These are phyloP conservation scores for Aculops lycopersici DNA, from an alignment of 1,140 invertebrate species.

Conservation along the genomic window DNA sequence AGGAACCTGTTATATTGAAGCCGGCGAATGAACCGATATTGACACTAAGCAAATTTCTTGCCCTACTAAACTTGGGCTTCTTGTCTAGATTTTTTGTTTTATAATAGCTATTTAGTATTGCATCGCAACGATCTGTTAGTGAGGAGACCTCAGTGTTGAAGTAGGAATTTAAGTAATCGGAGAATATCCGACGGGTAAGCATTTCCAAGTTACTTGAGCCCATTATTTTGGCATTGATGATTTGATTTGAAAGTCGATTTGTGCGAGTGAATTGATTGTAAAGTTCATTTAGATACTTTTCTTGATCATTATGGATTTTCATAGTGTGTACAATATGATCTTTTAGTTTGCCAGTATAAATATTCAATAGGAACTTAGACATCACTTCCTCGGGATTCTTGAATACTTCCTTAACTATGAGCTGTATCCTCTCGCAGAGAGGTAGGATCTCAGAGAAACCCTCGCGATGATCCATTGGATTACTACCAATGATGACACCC, in stretches of 20 bases:
- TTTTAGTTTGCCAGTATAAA: conserved; percentile 66
- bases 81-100: conserved; percentile 77
- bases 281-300: conserved; percentile 54
- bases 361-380: conserved; percentile 83
- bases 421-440: conserved; percentile 55
- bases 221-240: conserved; percentile 32
- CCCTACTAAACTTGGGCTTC: conserved; percentile 66
- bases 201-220: conserved; percentile 41
- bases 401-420: conserved; percentile 66
- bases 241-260: conserved; percentile 32
- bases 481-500: conserved; percentile 34
- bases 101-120: conserved; percentile 52
- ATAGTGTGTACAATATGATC: conserved; percentile 38
- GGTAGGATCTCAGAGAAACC: conserved; percentile 67
- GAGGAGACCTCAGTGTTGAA: conserved; percentile 38
- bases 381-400: conserved; percentile 87
- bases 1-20: conserved; percentile 57
- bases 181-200: conserved; percentile 47
- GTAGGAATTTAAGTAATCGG: conserved; percentile 39
- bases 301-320: conserved; percentile 35
- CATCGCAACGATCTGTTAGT: conserved; percentile 34
- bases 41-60: conserved; percentile 20
- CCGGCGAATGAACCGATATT: conserved; percentile 49
- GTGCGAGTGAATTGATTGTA: conserved; percentile 47
- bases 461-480: conserved; percentile 19